Evolutionary conservation across 1,140 invertebrate genomes (phyloP), one percentile per base, ranked within the genome.

Genomic region (Halesus radiatus): DNA sequence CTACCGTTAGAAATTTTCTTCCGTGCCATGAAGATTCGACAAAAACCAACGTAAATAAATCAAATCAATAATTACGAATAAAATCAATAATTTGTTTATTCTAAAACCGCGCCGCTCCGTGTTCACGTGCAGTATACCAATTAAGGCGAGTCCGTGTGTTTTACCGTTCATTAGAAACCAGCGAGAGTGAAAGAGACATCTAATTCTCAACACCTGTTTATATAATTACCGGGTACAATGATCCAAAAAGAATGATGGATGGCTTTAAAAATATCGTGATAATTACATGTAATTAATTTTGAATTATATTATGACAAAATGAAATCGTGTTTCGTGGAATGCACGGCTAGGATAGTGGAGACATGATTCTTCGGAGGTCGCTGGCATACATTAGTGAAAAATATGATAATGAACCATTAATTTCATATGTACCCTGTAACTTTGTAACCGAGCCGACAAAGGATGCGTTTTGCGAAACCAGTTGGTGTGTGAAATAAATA

Each of bases 261-360:
- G 70, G 45, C 50, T 73, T 29, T 73, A 73, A 73, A 45, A 73
- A 73, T 73, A 73, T 26, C 20, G 37, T 52, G 52, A 16, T 73
- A 73, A 73, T 73, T 53, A 54, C 29, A 54, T 73, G 23, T 73
- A 53, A 73, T 73, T 73, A 73, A 73, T 73, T 73, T 73, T 73
- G 32, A 73, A 73, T 73, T 53, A 73, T 54, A 20, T 22, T 22
- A 29, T 26, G 70, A 73, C 70, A 52, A 73, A 54, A 20, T 73
- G 29, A 73, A 73, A 15, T 66, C 37, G 56, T 60, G 56, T 60
- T 60, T 60, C 7, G 56, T 60, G 56, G 23, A 18, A n/a, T n/a
- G 54, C 6, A 6, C 18, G 54, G n/a, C n/a, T 20, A 6, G 56
- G 18, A 60, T 22, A 8, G 23, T 7, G 23, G 56, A 2, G 56